Evolutionary conservation across 2,797 vertebrate species (phyloP).

Genomic region (Neopelma chrysocephalum): DNA sequence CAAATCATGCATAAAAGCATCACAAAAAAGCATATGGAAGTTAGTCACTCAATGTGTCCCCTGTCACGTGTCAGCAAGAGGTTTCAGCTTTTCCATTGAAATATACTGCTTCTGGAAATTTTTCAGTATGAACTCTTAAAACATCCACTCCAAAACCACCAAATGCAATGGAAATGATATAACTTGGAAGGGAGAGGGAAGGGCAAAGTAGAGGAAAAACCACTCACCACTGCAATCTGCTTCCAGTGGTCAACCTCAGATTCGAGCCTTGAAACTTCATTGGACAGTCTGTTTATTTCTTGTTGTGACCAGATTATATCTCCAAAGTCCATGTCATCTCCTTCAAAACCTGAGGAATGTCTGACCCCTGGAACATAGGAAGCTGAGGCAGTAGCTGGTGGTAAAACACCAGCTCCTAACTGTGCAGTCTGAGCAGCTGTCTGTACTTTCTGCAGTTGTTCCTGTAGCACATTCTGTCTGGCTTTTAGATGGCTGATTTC

Average conservation of each 20-base stretch:
- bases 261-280: constrained; percentile 87
- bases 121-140: not conserved
- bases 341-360: constrained; percentile 81
- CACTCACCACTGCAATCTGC: constrained; percentile 85
- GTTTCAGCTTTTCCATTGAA: not conserved
- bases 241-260: constrained; percentile 91
- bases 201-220: not conserved
- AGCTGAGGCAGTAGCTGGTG: constrained; percentile 71
- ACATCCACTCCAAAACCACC: not conserved
- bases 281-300: constrained; percentile 94
- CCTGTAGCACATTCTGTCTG: constrained; percentile 88
- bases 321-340: constrained; percentile 92
- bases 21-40: not conserved
- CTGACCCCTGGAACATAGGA: constrained; percentile 76
- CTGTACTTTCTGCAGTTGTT: constrained; percentile 88
- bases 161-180: not conserved
- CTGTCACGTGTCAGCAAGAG: not conserved
- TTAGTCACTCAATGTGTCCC: not conserved
- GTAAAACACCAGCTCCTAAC: constrained; percentile 10
- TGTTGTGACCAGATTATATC: constrained; percentile 95
- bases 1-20: not conserved
- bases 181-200: not conserved
- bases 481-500: constrained; percentile 96
- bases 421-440: constrained; percentile 75
- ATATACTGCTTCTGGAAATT: not conserved